These are phyloP conservation scores for Mayetiola destructor DNA, from an alignment of 2,888 invertebrate species.

Conservation along the genomic window DNA sequence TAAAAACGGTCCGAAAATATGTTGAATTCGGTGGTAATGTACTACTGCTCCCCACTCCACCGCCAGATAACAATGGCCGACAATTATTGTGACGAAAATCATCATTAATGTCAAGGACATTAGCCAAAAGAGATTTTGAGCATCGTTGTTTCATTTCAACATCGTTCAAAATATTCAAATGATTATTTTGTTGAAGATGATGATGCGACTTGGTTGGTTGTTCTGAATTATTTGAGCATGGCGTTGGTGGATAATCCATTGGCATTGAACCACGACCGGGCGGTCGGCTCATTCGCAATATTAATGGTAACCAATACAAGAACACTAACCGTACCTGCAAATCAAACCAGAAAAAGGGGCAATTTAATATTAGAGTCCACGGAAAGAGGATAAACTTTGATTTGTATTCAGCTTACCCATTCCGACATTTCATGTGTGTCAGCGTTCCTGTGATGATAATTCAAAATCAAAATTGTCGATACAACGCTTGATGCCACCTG, in stretches of 20 bases:
- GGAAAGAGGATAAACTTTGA: neutral
- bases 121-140: constrained; percentile 88
- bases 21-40: constrained; percentile 43
- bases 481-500: constrained; percentile 97
- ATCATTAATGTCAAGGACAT: constrained; percentile 94
- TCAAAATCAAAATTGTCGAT: constrained; percentile 92
- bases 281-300: constrained; percentile 81
- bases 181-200: constrained; percentile 7
- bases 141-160: constrained; percentile 81
- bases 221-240: constrained; percentile 43
- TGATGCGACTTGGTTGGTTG: constrained; percentile 40
- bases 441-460: constrained; percentile 94
- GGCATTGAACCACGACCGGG: constrained; percentile 36
- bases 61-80: constrained; percentile 48
- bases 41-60: neutral
- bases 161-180: constrained; percentile 56
- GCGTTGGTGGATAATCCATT: constrained; percentile 37
- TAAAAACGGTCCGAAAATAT: constrained; percentile 62
- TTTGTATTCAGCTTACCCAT: constrained; percentile 60
- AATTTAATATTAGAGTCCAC: neutral
- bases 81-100: constrained; percentile 75
- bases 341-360: constrained; percentile 15
- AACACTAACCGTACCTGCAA: constrained; percentile 76
- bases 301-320: constrained; percentile 93
- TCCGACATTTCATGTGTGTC: constrained; percentile 95